Percentiles rank a stretch among this genome's conserved stretches.
Evolutionary conservation across 2,888 invertebrate species (phyloP).

Genomic region (Dolichomitus sp.): DNA sequence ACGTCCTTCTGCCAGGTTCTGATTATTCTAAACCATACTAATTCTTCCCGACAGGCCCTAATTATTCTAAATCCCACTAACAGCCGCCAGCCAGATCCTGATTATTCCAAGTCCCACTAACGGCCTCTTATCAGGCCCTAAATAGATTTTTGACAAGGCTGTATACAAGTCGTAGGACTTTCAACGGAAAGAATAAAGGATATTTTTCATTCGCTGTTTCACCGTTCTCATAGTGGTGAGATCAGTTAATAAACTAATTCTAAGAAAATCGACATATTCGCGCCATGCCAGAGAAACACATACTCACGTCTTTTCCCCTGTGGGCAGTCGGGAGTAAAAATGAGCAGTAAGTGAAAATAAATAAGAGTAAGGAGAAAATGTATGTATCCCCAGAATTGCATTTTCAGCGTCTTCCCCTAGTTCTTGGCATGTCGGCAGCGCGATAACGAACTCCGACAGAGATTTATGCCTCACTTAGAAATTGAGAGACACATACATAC

Average conservation of each 20-base stretch:
- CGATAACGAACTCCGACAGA: conserved; percentile 58
- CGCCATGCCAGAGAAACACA: too few species aligned
- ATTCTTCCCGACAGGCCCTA: too few species aligned
- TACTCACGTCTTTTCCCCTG: too few species aligned
- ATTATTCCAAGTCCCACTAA: too few species aligned
- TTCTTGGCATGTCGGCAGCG: conserved; percentile 19
- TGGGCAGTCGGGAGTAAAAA: not conserved
- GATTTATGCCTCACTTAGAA: conserved; percentile 70
- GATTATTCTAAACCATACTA: too few species aligned
- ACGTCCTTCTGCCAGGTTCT: too few species aligned
- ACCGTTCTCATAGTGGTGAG: not conserved
- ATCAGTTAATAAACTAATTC: not conserved
- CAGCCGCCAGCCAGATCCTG: too few species aligned
- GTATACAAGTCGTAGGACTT: not conserved
- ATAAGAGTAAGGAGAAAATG: not conserved
- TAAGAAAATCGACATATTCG: not conserved
- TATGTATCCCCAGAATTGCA: conserved; percentile 9
- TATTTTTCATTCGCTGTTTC: not conserved
- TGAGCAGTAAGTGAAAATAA: conserved; percentile 1
- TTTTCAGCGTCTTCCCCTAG: conserved; percentile 11
- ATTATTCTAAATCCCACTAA: too few species aligned
- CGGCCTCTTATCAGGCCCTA: too few species aligned
- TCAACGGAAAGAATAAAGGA: not conserved
- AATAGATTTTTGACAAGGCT: not conserved
- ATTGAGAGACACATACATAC: conserved; percentile 59